phyloP scores from a whole-genome alignment of 2,113 vertebrate genomes.

The Corapipo altera region DNA sequence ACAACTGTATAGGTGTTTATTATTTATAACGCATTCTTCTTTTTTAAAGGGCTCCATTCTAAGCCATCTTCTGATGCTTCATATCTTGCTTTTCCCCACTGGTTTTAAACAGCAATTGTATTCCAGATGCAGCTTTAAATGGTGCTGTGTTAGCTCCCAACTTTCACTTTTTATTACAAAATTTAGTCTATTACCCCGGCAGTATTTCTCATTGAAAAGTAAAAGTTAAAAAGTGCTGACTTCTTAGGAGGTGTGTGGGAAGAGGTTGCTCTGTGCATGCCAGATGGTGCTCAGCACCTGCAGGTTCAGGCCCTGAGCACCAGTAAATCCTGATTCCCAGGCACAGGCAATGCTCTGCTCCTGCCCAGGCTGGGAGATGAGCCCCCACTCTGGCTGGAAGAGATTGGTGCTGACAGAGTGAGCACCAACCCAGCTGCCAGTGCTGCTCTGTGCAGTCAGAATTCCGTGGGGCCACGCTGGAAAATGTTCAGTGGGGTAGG shows the following conservation, averaged over 20 bases:
- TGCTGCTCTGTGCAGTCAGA: not conserved
- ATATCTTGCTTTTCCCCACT: conserved; percentile 58
- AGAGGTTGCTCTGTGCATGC: not conserved
- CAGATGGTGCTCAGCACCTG: conserved; percentile 17
- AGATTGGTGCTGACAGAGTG: not conserved
- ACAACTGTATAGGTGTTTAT: conserved; percentile 65
- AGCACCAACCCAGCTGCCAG: not conserved
- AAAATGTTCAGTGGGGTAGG: not conserved
- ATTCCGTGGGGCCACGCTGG: accelerated
- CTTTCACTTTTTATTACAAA: conserved; percentile 66
- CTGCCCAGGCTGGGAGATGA: not conserved
- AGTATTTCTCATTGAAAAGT: conserved; percentile 49
- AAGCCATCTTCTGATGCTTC: conserved; percentile 59
- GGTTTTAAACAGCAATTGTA: conserved; percentile 61
- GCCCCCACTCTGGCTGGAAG: not conserved
- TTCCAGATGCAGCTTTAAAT: conserved; percentile 62
- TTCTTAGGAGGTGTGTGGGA: not conserved
- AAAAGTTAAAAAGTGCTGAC: conserved; percentile 48
- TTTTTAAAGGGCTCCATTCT: conserved; percentile 69
- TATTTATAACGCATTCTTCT: conserved; percentile 70
- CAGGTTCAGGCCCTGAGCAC: not conserved
- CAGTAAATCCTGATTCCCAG: not conserved
- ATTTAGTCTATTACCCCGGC: conserved; percentile 20
- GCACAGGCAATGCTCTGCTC: not conserved
- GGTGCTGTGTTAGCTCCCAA: conserved; percentile 55